Evolutionary conservation across 2,888 invertebrate genomes (phyloP).

Genomic region (Nemoura dubitans): DNA sequence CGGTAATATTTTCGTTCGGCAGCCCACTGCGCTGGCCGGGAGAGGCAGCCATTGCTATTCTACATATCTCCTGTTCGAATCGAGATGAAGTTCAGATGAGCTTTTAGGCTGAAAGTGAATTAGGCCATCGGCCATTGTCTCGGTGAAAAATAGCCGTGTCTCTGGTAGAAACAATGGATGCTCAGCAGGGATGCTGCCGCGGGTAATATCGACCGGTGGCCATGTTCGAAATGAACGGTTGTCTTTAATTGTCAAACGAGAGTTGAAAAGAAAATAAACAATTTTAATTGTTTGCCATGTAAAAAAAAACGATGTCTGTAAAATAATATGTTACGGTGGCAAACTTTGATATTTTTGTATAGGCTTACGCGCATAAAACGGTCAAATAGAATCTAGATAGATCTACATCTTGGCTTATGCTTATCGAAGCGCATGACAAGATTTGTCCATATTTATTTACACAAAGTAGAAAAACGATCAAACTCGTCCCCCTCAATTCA

Average conservation of each 20-base stretch:
- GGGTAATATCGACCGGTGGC: background rate
- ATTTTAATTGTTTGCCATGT: background rate
- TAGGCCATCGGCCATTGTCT: background rate
- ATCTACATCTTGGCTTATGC: too few relatives aligned
- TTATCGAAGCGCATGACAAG: background rate
- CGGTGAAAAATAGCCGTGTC: background rate
- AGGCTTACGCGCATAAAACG: background rate
- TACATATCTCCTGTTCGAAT: background rate
- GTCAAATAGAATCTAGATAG: background rate
- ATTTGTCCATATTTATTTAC: background rate
- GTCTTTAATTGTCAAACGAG: background rate
- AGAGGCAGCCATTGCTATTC: background rate
- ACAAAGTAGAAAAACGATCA: background rate
- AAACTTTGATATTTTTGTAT: background rate
- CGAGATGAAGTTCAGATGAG: background rate
- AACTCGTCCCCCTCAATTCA: background rate
- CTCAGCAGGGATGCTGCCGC: background rate
- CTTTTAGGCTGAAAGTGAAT: background rate
- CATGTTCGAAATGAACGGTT: background rate
- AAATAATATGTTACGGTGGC: background rate
- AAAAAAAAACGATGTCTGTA: background rate
- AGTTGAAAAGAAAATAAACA: background rate
- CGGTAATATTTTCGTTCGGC: background rate
- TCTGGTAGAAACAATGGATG: background rate
- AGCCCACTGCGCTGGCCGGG: background rate